phyloP scores from a whole-genome alignment of 2,888 invertebrate genomes.

The Elysia crispata region DNA sequence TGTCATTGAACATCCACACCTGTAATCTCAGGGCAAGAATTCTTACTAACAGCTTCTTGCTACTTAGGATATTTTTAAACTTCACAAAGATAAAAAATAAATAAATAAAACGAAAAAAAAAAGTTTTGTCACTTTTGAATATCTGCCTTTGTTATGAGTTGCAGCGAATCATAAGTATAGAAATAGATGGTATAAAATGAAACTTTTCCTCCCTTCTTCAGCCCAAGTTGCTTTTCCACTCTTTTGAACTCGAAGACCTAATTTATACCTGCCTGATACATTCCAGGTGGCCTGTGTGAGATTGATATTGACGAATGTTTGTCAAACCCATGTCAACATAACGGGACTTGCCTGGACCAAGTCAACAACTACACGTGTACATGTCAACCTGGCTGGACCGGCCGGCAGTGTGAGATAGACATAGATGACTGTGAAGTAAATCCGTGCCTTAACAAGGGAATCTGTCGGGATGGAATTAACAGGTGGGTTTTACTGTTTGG shows the following conservation, averaged over 20 bases:
- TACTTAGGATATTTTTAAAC: too few species aligned
- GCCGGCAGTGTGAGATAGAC: constrained; percentile 61
- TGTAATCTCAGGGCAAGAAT: too few species aligned
- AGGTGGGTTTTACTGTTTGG: constrained; percentile 52
- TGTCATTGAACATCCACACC: too few species aligned
- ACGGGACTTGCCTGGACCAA: constrained; percentile 63
- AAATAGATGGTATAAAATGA: too few species aligned
- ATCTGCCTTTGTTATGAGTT: too few species aligned
- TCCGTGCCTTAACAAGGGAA: constrained; percentile 62
- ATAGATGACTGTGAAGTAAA: constrained; percentile 63
- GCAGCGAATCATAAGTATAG: too few species aligned
- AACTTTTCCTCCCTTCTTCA: too few species aligned
- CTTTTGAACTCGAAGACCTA: not conserved
- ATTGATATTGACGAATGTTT: constrained; percentile 71
- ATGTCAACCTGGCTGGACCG: constrained; percentile 66
- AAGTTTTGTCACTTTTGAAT: too few species aligned
- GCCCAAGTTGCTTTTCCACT: too few species aligned
- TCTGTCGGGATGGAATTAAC: constrained; percentile 67
- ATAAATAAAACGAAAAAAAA: too few species aligned
- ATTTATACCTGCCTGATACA: not conserved
- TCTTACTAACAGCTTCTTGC: too few species aligned
- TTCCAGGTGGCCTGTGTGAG: constrained; percentile 81
- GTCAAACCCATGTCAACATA: constrained; percentile 57
- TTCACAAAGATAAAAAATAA: too few species aligned
- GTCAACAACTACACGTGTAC: constrained; percentile 61